Percentiles rank a stretch among this genome's conserved stretches.
Evolutionary conservation across 2,888 invertebrate genomes (phyloP).

Genomic region (Ganaspis brasiliensis): DNA sequence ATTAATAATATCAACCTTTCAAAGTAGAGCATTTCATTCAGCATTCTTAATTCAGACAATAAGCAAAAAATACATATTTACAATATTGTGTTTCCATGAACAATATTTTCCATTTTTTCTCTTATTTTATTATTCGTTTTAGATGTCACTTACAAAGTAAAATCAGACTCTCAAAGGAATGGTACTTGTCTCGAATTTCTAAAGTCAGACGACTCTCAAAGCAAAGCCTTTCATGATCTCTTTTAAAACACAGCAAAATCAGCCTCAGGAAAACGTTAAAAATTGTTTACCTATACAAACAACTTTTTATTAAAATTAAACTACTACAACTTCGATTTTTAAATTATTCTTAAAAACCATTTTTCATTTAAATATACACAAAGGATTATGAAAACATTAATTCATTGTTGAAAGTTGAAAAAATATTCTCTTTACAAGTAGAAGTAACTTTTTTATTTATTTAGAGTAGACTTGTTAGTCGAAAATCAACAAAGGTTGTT

Average conservation of each 20-base stretch:
- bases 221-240: slow-evolving; percentile 14
- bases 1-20: too few species aligned
- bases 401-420: too few species aligned
- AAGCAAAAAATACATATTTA: too few species aligned
- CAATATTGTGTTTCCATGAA: not conserved
- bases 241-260: not conserved
- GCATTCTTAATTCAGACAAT: too few species aligned
- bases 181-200: slow-evolving; percentile 1
- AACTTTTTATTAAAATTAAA: too few species aligned
- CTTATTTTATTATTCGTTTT: slow-evolving; percentile 20
- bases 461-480: not conserved
- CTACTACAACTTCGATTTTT: too few species aligned
- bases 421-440: too few species aligned
- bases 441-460: not conserved
- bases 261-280: not conserved
- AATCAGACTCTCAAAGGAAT: slow-evolving; percentile 29
- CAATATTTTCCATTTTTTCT: not conserved
- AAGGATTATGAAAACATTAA: too few species aligned
- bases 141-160: slow-evolving; percentile 7
- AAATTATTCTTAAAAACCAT: too few species aligned
- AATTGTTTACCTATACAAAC: not conserved
- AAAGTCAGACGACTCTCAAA: slow-evolving; percentile 11
- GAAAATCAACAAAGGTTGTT: not conserved
- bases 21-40: too few species aligned
- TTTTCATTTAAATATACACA: too few species aligned